Base-by-base conservation (phyloP, 2,797 vertebrate species). In the Threskiornis aethiopicus region DNA sequence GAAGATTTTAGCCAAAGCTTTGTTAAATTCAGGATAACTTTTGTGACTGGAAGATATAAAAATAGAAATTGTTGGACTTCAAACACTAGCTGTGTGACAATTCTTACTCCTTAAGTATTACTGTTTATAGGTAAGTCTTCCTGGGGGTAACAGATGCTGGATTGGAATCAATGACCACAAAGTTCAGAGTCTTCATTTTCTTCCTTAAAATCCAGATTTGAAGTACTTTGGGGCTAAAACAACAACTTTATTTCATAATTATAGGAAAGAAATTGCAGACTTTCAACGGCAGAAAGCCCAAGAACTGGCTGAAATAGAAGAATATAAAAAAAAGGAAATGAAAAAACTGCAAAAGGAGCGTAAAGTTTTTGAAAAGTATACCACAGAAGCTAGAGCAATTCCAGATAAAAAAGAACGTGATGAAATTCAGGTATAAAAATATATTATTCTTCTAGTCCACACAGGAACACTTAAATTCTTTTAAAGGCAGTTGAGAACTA, bases 371-470 rank as follows among this genome's bases (percentile, higher is more conserved):
- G 99, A 99, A 97, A 99, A 98, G 75, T 99, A 99, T 16, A 96
- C 98, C 7, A 96, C 98, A 41, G 98, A 98, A 11, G 98, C 98
- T 46, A 98, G 99, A 98, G 98, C 99, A 69, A 98, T 99, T n/a
- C 99, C 99, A 11, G 99, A 99, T 98, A 99, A 99, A 98, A 99
- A 98, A 91, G 99, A 99, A 77, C 98, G 99, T 26, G 99, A 99
- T 96, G 99, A 99, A 97, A 99, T 99, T 92, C 99, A 99, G 99
- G 99, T 99, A 97, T 95, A 64, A 79, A 65, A 81, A 47, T 55
- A 25, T 8, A 19, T 41, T 73, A 5, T 62, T 90, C 22, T 66
- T 90, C 19, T 87, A 31, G 37, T 66, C 20, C n/a, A 55, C 22
- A 25, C 3, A 58, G 73, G 33, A 93, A 59, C 5, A 31, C 7